These are phyloP conservation scores for Gyrodactylus salaris DNA, from an alignment of 1,140 invertebrate genomes.

Conservation along the genomic window DNA sequence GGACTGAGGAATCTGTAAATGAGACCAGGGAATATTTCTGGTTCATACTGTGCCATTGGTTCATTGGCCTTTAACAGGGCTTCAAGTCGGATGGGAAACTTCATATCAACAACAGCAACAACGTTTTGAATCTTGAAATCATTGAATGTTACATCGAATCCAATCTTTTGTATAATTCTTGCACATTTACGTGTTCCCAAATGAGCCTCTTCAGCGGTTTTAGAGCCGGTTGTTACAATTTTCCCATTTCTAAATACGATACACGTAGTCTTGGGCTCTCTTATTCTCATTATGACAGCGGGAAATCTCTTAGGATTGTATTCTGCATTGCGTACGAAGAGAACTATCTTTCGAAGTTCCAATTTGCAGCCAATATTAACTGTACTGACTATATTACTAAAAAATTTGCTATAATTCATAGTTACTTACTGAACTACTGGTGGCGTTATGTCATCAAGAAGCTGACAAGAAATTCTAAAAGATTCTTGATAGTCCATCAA, in stretches of 20 bases:
- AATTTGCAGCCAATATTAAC: neutral
- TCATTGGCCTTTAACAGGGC: neutral
- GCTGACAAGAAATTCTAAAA: neutral
- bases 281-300: neutral
- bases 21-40: neutral
- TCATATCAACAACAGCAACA: neutral
- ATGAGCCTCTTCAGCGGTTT: neutral
- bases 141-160: neutral
- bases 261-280: neutral
- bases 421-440: neutral
- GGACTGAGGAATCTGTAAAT: neutral
- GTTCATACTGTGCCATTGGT: neutral
- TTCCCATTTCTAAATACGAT: neutral
- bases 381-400: neutral
- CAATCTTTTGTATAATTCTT: neutral
- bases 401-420: neutral
- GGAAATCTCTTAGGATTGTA: slow-evolving; percentile 1
- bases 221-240: neutral
- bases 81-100: neutral
- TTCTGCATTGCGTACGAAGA: neutral
- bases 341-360: neutral
- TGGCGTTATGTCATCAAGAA: neutral
- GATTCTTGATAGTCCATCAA: neutral
- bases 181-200: neutral
- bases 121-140: slow-evolving; percentile 2